phyloP scores from a whole-genome alignment of 2,888 invertebrate genomes.

The Drosophila phalerata region DNA sequence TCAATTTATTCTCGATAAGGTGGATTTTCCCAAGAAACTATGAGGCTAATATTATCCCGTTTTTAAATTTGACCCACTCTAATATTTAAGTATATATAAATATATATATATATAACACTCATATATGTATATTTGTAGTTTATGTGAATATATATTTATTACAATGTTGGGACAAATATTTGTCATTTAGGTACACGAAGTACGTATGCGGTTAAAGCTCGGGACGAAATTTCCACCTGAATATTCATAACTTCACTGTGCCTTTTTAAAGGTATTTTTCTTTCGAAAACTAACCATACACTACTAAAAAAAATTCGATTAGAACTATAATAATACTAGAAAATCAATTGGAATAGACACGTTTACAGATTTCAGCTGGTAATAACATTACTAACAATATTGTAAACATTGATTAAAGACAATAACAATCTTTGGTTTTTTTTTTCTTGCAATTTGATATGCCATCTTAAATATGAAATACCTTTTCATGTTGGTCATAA shows the following conservation, averaged over 20 bases:
- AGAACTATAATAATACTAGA: conserved; percentile 10
- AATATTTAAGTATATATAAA: not conserved
- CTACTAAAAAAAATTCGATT: conserved; percentile 18
- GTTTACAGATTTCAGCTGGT: conserved; percentile 8
- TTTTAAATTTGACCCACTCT: too few relatives aligned
- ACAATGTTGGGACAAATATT: conserved; percentile 31
- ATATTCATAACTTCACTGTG: not conserved
- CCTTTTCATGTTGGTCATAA: not conserved
- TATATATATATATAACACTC: conserved; percentile 21
- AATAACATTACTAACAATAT: conserved; percentile 4
- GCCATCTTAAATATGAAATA: conserved; percentile 11
- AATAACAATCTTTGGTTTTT: conserved; percentile 19
- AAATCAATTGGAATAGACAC: conserved; percentile 3
- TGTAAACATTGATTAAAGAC: conserved; percentile 14
- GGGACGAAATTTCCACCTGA: not conserved
- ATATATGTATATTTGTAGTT: conserved; percentile 5
- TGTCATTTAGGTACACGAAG: conserved; percentile 45
- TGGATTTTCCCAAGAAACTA: too few relatives aligned
- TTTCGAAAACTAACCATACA: not conserved
- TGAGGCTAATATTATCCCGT: too few relatives aligned
- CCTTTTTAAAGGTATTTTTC: conserved; percentile 1
- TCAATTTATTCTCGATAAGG: too few relatives aligned
- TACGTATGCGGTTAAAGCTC: conserved; percentile 33
- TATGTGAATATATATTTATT: conserved; percentile 24
- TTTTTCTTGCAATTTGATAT: conserved; percentile 28